Evolutionary conservation across 1,140 invertebrate species (phyloP).

Genomic region (Platyscapa corneri): DNA sequence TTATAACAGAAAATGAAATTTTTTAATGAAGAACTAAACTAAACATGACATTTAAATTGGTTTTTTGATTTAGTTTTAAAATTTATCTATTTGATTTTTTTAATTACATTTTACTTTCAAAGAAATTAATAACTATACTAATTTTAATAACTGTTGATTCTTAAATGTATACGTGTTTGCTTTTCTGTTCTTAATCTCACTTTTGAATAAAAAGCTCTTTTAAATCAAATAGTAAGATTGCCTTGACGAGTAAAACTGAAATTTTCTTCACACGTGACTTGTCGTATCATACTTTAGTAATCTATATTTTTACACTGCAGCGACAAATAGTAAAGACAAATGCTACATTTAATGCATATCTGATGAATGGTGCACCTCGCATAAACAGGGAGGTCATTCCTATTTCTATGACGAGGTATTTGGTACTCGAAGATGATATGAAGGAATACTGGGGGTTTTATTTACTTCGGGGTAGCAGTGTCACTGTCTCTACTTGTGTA

Average conservation of each 20-base stretch:
- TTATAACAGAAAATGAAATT: background rate
- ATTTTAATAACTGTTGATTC: too few relatives aligned
- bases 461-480: slow-evolving; percentile 82
- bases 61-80: too few relatives aligned
- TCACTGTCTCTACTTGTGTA: slow-evolving; percentile 84
- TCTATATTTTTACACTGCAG: slow-evolving; percentile 66
- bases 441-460: slow-evolving; percentile 91
- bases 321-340: slow-evolving; percentile 82
- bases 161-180: too few relatives aligned
- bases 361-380: slow-evolving; percentile 78
- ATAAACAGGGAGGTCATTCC: slow-evolving; percentile 75
- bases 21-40: background rate
- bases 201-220: too few relatives aligned
- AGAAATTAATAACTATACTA: too few relatives aligned
- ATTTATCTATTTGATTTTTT: too few relatives aligned
- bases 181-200: too few relatives aligned
- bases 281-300: background rate
- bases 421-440: slow-evolving; percentile 84
- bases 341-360: slow-evolving; percentile 84
- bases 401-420: slow-evolving; percentile 80
- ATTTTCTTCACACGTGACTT: background rate
- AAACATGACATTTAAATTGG: too few relatives aligned
- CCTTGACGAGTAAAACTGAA: background rate
- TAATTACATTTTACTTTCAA: too few relatives aligned
- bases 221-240: background rate